Base-by-base conservation (phyloP, 2,888 invertebrate genomes). In the Aethes cnicana region DNA sequence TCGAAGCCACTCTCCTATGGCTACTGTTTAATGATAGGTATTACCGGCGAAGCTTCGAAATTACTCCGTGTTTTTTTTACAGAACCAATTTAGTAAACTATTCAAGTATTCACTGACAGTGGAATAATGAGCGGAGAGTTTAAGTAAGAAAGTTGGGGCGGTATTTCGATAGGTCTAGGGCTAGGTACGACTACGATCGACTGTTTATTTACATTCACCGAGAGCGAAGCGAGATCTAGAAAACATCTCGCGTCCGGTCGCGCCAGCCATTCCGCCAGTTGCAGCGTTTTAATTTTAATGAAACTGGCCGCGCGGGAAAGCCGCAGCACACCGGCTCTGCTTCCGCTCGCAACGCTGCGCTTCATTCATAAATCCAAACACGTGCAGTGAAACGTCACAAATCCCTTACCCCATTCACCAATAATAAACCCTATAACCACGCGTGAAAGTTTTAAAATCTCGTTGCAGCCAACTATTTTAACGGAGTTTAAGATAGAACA, bases 271-370 rank as follows among this genome's bases (percentile, higher is more conserved):
- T 86, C 85, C 77, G 78, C 77, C 74, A 78, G 78, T 84, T 77
- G 84, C 79, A 69, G 78, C 70, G 77, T 85, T 89, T 88, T 88
- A 88, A 88, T 88, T 88, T 89, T 88, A 88, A 89, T 88, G 89
- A 87, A 88, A 87, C 87, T 81, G 78, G 72, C 77, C 79, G 81
- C 74, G 76, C 88, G 88, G 87, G 87, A 83, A 88, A 88, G 89
- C 87, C 87, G 81, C 84, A 81, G 84, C 81, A 83, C 84, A 80
- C 84, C 83, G 81, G 84, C 79, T 76, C 72, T 61, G 79, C 85
- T 88, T 89, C 88, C 89, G 88, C 84, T 86, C 84, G 79, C 85
- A 81, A 81, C 81, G 85, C 78, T 80, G 86, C 80, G 84, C 81
- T 89, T 87, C 89, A 89, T 89, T 89, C 89, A 89, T 89, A 89